Base-by-base conservation (phyloP, 92 coral and sea anemone species). In the Chrysogorgia sp. region DNA sequence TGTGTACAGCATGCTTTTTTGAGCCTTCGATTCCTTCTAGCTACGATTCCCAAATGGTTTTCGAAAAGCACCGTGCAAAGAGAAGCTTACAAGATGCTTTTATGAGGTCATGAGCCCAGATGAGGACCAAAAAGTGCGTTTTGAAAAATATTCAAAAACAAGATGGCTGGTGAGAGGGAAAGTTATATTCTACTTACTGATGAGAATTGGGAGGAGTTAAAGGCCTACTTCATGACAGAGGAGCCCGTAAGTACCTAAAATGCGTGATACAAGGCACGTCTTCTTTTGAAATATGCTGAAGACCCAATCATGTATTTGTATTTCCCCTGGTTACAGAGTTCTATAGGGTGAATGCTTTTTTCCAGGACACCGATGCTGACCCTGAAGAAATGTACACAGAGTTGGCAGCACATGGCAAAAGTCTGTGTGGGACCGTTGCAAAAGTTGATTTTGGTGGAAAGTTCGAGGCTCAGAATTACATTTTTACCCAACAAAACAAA, bases 231-330 rank as follows among this genome's bases (percentile, higher is more conserved):
- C 64, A 62, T 62, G 68, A 40, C 35, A 29, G 68, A 34, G 30
- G 20, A 62, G 68, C 68, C 68, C 25, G 68, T 40, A 30, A 29
- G 68, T 62, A 62, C 40, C 68, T 10, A 62, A 20, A 10, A n/a
- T 62, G 68, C 68, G 19, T 40, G 68, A 24, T 62, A 62, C 35
- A 62, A 62, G 40, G 68, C 43, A 40, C 68, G 37, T 62, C 40
- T 62, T 62, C 68, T 62, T 62, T 40, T 62, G 41, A 40, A 62
- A 22, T 24, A 19, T 34, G 35, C 19, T 7, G 35, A 29, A 10
- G 68, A 62, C 31, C 68, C 68, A 21, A 31, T 62, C 68, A 23
- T 62, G 41, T 62, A 62, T 62, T 21, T 62, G 20, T 62, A 62
- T 62, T 62, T 62, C 68, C 68, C 30, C 1, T 56, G 20, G 62